Evolutionary conservation across 2,888 invertebrate genomes (phyloP), one percentile per base, ranked within the genome.

Genomic region (Serripes groenlandicus): DNA sequence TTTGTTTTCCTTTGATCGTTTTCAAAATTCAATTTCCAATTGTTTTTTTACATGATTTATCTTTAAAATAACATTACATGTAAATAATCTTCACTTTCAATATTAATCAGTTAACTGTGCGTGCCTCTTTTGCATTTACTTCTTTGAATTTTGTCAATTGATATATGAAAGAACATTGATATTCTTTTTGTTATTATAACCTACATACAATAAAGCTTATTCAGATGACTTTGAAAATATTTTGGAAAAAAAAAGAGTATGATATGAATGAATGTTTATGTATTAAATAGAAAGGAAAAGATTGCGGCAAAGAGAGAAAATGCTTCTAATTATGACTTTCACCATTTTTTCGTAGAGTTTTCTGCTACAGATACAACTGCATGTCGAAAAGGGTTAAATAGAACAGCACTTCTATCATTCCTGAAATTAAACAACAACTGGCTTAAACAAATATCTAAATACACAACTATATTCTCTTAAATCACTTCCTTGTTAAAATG

Each of bases 401-500:
- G 42, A 11, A 42, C 18, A 11, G 9, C 42, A 11, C 11, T 11
- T 18, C 18, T 11, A 18, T 18, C 18, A 18, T 18, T 9, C 11
- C 11, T 9, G 18, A 42, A 42, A 18, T 42, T 42, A 42, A 9
- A 42, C 9, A 42, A 42, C 9, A 11, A 11, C 42, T 11, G 18
- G 18, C 18, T 18, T 42, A 42, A 11, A 42, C n/a, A n/a, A n/a
- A n/a, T n/a, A n/a, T n/a, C 42, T 42, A 18, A 18, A 42, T 42
- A 9, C 42, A 18, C 11, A 11, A 42, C 42, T 42, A 18, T 42
- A 42, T 11, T 18, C 42, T 18, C 18, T 42, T 42, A 42, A 42
- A 42, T 9, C 42, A 9, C 18, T 9, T 42, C 42, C 18, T 9
- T 58, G 58, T 26, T 87, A 98, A 95, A 98, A 98, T 28, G 98